Conservation (phyloP, 2,797 vertebrate genomes). For the Eulemur coronatus region DNA sequence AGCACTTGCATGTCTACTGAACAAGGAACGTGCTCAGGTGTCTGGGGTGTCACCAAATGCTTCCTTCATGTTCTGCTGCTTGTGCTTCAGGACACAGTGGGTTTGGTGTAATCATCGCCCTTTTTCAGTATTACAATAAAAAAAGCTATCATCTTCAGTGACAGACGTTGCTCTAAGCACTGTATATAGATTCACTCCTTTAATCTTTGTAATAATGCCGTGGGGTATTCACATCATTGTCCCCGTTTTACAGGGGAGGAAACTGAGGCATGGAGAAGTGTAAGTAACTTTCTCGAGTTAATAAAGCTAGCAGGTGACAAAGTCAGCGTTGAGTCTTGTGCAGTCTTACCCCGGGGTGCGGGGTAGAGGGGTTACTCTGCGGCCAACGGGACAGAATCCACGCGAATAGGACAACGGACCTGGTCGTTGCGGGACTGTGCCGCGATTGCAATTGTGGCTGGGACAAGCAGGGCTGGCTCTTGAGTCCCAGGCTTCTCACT, state of each 20-base stretch:
- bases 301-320: neutral
- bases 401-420: fast-evolving
- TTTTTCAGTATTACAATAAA: neutral
- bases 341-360: fast-evolving
- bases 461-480: neutral
- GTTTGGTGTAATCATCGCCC: neutral
- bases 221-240: neutral
- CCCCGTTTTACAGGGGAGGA: neutral
- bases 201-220: neutral
- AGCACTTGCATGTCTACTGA: neutral
- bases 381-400: no score
- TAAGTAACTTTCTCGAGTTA: neutral
- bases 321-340: neutral
- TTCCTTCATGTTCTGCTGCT: fast-evolving
- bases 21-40: neutral
- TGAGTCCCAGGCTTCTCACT: neutral
- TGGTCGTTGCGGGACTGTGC: fast-evolving
- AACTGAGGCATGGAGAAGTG: neutral
- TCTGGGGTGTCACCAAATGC: fast-evolving
- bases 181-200: neutral
- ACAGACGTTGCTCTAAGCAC: neutral
- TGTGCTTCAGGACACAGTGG: fast-evolving
- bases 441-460: fast-evolving
- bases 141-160: neutral
- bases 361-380: neutral